phyloP scores from a whole-genome alignment of 2,888 invertebrate genomes.

The Apotomis betuletana region DNA sequence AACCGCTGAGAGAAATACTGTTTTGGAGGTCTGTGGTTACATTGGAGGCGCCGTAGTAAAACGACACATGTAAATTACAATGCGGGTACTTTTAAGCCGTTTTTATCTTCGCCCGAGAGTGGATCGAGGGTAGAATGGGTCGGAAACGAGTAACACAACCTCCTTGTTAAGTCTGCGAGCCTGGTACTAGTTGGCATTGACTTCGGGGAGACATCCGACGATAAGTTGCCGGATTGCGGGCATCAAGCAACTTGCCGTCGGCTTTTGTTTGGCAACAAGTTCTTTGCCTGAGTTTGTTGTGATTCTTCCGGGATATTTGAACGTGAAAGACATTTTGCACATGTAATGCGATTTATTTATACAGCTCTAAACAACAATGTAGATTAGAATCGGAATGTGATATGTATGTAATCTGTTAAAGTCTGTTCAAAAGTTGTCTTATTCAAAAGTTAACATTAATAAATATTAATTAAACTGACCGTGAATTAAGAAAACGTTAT shows the following conservation, averaged over 20 bases:
- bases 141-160: slow-evolving; percentile 59
- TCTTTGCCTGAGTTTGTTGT: slow-evolving; percentile 9
- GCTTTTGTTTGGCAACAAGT: slow-evolving; percentile 37
- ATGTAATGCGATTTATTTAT: background rate
- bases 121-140: slow-evolving; percentile 46
- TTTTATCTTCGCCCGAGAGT: slow-evolving; percentile 3
- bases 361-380: background rate
- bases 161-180: slow-evolving; percentile 60
- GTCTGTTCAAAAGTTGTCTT: no score
- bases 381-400: no score
- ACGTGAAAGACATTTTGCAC: background rate
- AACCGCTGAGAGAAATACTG: slow-evolving; percentile 75
- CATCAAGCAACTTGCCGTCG: slow-evolving; percentile 35
- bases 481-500: no score
- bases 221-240: slow-evolving; percentile 56
- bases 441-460: no score
- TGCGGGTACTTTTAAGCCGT: background rate
- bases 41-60: background rate
- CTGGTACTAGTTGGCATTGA: slow-evolving; percentile 83
- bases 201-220: slow-evolving; percentile 68
- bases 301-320: slow-evolving; percentile 2
- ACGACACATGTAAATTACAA: background rate
- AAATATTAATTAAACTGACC: no score
- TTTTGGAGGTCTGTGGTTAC: slow-evolving; percentile 61
- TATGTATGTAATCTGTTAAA: no score